These are phyloP conservation scores for Symphodus melops DNA, from an alignment of 2,113 vertebrate genomes.

Conservation along the genomic window DNA sequence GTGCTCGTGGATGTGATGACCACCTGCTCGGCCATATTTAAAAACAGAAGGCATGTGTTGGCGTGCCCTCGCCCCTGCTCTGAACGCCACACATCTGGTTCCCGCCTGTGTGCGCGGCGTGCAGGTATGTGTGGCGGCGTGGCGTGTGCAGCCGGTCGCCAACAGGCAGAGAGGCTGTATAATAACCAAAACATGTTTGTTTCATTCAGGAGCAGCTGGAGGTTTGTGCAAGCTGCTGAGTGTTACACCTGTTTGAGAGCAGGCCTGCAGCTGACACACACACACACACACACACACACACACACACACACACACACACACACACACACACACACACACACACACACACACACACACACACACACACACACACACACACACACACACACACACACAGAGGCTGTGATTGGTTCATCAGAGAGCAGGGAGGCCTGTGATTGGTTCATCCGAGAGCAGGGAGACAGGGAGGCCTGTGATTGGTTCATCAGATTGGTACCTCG, in stretches of 20 bases:
- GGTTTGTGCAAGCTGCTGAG: slow-evolving; percentile 1
- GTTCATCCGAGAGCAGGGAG: too few species aligned
- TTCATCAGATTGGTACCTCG: too few species aligned
- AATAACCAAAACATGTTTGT: slow-evolving; percentile 33
- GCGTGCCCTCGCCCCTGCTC: background rate
- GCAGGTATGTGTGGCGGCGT: slow-evolving; percentile 10
- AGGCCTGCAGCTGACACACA: slow-evolving; percentile 14
- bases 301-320: too few species aligned
- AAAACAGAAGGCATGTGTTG: slow-evolving; percentile 10
- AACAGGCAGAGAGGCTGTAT: slow-evolving; percentile 15
- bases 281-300: background rate
- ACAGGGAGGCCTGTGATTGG: too few species aligned
- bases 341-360: too few species aligned
- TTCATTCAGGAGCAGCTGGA: slow-evolving; percentile 12
- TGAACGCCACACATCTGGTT: slow-evolving; percentile 38
- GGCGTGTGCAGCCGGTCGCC: slow-evolving; percentile 30
- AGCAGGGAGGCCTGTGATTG: too few species aligned
- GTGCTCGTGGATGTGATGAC: background rate
- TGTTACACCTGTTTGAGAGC: background rate
- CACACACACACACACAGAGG: too few species aligned
- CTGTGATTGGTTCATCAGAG: too few species aligned
- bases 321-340: too few species aligned
- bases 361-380: too few species aligned
- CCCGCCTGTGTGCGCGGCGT: background rate
- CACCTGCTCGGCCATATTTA: slow-evolving; percentile 48